phyloP scores from a whole-genome alignment of 2,888 invertebrate species.

The Sepiola atlantica region DNA sequence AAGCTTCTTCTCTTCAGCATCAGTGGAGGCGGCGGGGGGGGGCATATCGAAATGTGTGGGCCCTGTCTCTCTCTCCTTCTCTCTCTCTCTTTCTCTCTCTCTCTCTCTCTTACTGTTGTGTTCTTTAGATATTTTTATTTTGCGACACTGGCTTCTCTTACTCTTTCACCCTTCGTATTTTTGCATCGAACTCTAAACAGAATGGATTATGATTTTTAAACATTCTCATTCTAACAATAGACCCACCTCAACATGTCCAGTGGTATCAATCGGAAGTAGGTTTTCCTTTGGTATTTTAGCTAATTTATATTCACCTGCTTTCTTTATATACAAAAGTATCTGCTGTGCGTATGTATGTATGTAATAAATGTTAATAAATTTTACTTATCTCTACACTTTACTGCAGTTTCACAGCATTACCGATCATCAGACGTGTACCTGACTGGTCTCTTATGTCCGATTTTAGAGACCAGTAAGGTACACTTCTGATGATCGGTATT shows the following conservation, averaged over 20 bases:
- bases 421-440: too few relatives aligned
- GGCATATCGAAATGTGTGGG: too few relatives aligned
- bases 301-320: neutral
- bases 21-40: neutral
- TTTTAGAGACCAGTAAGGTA: too few relatives aligned
- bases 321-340: too few relatives aligned
- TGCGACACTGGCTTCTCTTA: neutral
- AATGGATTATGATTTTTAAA: slow-evolving; percentile 16
- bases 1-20: neutral
- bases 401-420: too few relatives aligned
- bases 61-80: too few relatives aligned
- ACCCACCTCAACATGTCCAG: neutral
- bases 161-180: neutral
- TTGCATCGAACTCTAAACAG: neutral
- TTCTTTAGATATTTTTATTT: neutral
- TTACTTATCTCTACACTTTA: too few relatives aligned
- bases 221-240: neutral
- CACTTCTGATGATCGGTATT: too few relatives aligned
- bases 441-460: too few relatives aligned
- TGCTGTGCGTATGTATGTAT: too few relatives aligned
- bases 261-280: neutral
- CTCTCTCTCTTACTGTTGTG: neutral
- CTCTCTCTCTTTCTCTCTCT: too few relatives aligned
- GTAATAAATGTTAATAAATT: too few relatives aligned
- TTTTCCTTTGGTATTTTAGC: neutral